Evolutionary conservation across 2,888 invertebrate species (phyloP).

Genomic region (Drosophila rubida): DNA sequence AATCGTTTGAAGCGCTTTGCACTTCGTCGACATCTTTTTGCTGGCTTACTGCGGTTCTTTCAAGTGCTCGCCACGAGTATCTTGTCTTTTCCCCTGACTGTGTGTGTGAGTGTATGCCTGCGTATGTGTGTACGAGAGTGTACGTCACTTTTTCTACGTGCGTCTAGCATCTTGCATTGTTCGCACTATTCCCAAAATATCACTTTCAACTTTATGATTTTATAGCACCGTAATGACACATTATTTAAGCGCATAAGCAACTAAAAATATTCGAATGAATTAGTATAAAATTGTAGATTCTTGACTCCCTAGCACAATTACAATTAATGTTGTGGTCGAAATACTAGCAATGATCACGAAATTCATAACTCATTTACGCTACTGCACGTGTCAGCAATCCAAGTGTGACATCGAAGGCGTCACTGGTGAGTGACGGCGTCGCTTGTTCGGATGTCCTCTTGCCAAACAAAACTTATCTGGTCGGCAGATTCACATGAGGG

Average conservation of each 20-base stretch:
- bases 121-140: slow-evolving; percentile 10
- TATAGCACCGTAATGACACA: background rate
- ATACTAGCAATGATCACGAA: background rate
- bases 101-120: slow-evolving; percentile 12
- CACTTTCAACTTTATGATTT: slow-evolving; percentile 61
- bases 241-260: background rate
- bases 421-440: slow-evolving; percentile 42
- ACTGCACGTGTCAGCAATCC: slow-evolving; percentile 68
- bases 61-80: slow-evolving; percentile 41
- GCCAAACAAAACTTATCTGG: slow-evolving; percentile 50
- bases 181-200: slow-evolving; percentile 62
- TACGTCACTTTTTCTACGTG: slow-evolving; percentile 14
- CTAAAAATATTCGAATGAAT: background rate
- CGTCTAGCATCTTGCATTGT: slow-evolving; percentile 49
- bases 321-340: no score
- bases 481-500: slow-evolving; percentile 17
- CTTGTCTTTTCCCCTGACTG: slow-evolving; percentile 6
- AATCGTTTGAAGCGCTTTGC: slow-evolving; percentile 80
- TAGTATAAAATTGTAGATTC: no score
- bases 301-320: no score
- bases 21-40: slow-evolving; percentile 77
- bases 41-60: slow-evolving; percentile 55
- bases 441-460: slow-evolving; percentile 44
- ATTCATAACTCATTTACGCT: slow-evolving; percentile 69
- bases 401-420: slow-evolving; percentile 65